Base-by-base conservation (phyloP, 1,140 invertebrate species). In the Tribolium madens region DNA sequence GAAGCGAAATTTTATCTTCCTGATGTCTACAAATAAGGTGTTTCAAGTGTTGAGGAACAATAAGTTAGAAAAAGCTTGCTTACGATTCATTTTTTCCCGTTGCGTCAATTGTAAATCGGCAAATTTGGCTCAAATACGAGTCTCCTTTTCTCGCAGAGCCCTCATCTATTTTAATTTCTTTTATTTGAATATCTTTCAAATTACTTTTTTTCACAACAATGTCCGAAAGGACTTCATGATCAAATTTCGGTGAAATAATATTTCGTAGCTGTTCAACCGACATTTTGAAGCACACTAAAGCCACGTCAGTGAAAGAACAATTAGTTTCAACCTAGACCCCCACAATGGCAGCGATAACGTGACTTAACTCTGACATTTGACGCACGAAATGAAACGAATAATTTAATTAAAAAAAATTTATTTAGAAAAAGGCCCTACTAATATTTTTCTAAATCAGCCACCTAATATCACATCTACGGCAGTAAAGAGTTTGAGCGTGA, bases 111-210 rank as follows among this genome's bases (percentile, higher is more conserved):
- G 83, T 88, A 6, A 92, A 87, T 33, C 89, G 87, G 26, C 87
- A 88, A 0, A 92, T 86, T 72, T 87, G 88, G 76, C 91, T 91
- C 47, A 92, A 80, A 80, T 92, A 93, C 5, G 88, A 91, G 80
- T 93, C 92, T 0, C 92, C 92, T 84, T 91, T 92, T 21, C 86
- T 86, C 71, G 85, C 86, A 3, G 85, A 85, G 13, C 80, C 10
- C 10, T 17, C 79, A 10, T 75, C 79, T 17, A 89, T 87, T 33
- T 84, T 72, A 82, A 89, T 89, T 48, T 86, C 85, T 70, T 83
- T 83, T 0, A 89, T 81, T 53, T 86, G 82, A 14, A 89, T 81
- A 47, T 87, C 83, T 7, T 84, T 85, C 52, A 86, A 86, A 10
- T 82, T 84, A 12, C 76, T 69, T 14, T 78, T 77, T 71, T 84